Evolutionary conservation across 2,113 vertebrate species (phyloP), one percentile per base, ranked within the genome.

Genomic region (Cynocephalus volans): DNA sequence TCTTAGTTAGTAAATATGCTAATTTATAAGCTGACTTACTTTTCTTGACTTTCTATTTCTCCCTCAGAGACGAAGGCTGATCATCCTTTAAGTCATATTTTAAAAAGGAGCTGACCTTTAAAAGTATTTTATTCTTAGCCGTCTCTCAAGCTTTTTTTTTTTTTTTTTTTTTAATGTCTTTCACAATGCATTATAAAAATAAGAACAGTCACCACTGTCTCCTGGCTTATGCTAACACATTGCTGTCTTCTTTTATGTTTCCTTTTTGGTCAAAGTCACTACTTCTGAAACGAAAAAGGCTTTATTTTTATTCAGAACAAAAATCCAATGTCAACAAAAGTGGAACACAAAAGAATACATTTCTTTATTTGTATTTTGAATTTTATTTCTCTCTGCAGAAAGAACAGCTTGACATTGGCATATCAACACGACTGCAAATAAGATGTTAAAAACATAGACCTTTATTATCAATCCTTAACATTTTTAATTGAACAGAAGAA

Each of bases 271-370:
- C 82, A 92, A 95, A 95, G 88, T 70, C 56, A 91, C 60, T 94
- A 93, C 41, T 94, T 79, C 62, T 19, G 17, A 50, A 21, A 21
- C 33, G 69, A 33, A 28, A 73, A 80, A 23, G 4, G 8, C n/a
- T 87, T 97, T 89, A 77, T 73, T 95, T 92, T 96, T 70, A n/a
- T 65, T 83, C 80, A 52, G 70, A 95, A 95, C 70, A 94, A 93
- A 96, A 97, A 56, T 62, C 33, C 54, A 48, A 56, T 90, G 85
- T 92, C 84, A 96, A 97, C 94, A 96, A 92, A 96, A 95, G 92
- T 52, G 52, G 5, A 80, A 62, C 45, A 85, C n/a, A 54, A 80
- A 93, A 92, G 70, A 96, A 92, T 23, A n/a, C n/a, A 95, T 41
- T 89, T 12, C 41, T 95, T 95, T 96, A 81, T 92, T 95, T 93